These are phyloP conservation scores for Limnothrissa miodon DNA, from an alignment of 2,113 vertebrate species.

Conservation along the genomic window DNA sequence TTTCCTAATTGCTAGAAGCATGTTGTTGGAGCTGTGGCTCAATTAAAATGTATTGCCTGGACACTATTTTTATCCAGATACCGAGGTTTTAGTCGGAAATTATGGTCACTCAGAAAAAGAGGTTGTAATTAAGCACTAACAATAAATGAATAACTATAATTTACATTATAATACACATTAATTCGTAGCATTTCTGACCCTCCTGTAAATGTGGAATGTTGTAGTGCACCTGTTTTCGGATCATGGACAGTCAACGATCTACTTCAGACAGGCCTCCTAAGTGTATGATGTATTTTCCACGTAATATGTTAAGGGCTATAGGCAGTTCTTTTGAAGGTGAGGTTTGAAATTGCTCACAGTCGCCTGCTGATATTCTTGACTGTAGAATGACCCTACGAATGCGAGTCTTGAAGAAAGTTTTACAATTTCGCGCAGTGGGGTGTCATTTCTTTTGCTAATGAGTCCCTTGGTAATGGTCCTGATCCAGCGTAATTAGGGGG, in stretches of 20 bases:
- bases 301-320: background rate
- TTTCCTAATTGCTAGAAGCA: background rate
- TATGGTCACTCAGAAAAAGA: background rate
- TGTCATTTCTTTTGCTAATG: conserved; percentile 51
- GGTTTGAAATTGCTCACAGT: background rate
- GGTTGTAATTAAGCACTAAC: background rate
- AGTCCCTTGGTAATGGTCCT: conserved; percentile 51
- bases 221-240: no score
- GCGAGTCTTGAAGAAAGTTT: conserved; percentile 33
- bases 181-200: no score
- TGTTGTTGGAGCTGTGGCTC: background rate
- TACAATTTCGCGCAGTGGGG: conserved; percentile 26
- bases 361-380: background rate
- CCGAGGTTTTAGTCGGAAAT: background rate
- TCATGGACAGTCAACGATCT: no score
- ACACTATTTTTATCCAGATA: no score
- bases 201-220: no score
- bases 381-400: background rate
- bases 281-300: no score
- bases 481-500: conserved; percentile 65
- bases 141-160: background rate
- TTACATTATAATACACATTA: no score
- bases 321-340: background rate
- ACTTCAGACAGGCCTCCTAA: no score
- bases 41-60: background rate